Conservation (phyloP, 2,888 invertebrate species). For the Pseudanteris insignis region DNA sequence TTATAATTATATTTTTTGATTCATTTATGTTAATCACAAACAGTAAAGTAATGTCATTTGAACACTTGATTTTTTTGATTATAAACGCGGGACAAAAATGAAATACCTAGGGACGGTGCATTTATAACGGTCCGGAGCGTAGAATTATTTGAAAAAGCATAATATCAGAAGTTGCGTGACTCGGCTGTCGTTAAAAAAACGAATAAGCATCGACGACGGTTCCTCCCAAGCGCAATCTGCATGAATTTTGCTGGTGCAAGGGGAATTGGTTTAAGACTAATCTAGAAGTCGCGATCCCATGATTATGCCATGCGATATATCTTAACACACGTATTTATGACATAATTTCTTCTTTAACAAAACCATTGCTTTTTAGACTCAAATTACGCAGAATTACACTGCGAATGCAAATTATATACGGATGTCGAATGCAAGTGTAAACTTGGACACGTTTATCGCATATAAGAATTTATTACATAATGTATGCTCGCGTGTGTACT, state of each 20-base stretch:
- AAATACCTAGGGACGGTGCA: too few relatives aligned
- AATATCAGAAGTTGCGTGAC: conserved; percentile 38
- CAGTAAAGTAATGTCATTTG: too few relatives aligned
- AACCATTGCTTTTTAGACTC: background rate
- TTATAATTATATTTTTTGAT: too few relatives aligned
- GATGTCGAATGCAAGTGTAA: too few relatives aligned
- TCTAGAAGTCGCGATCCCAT: conserved; percentile 6
- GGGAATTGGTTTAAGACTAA: conserved; percentile 18
- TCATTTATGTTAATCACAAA: too few relatives aligned
- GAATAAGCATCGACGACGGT: conserved; percentile 6
- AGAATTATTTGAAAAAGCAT: conserved; percentile 29
- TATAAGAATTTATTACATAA: too few relatives aligned
- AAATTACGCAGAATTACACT: too few relatives aligned
- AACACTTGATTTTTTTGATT: too few relatives aligned
- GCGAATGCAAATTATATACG: too few relatives aligned
- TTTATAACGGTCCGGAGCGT: conserved; percentile 27
- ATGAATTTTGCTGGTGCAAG: conserved; percentile 16
- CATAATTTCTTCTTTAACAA: conserved; percentile 28
- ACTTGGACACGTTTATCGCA: too few relatives aligned
- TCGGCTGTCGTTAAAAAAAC: conserved; percentile 21
- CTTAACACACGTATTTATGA: conserved; percentile 13
- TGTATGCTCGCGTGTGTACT: too few relatives aligned
- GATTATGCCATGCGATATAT: conserved; percentile 15
- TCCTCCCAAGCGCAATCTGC: conserved; percentile 20
- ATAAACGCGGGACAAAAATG: too few relatives aligned